Evolutionary conservation across 2,113 vertebrate species (phyloP).

Genomic region (Hydrolagus affinis): DNA sequence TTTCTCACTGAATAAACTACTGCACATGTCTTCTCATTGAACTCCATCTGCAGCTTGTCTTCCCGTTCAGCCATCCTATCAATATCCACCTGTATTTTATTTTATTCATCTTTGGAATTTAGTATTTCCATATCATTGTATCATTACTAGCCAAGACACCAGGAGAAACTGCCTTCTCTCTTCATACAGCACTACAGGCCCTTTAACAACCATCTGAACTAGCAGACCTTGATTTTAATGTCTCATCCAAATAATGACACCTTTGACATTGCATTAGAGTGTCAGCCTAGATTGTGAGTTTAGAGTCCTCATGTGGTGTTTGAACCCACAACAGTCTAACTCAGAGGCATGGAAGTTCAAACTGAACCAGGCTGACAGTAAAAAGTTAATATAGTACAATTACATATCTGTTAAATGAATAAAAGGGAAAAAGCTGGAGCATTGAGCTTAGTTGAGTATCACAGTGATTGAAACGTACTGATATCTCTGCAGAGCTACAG

Average conservation of each 20-base stretch:
- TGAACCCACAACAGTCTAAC: background rate
- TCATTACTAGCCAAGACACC: background rate
- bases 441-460: no score
- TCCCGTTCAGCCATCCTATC: no score
- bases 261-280: background rate
- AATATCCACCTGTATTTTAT: no score
- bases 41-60: no score
- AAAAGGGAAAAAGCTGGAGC: background rate
- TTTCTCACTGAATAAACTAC: no score
- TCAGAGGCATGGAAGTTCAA: background rate
- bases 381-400: background rate
- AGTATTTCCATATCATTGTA: no score
- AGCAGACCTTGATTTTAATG: background rate
- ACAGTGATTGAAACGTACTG: background rate
- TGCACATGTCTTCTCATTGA: no score
- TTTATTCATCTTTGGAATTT: no score
- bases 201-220: background rate
- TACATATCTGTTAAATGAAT: background rate
- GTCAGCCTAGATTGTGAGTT: background rate
- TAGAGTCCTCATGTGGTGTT: background rate
- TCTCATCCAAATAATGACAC: no score
- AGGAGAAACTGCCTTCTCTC: background rate
- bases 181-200: background rate
- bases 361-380: background rate
- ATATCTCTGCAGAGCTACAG: background rate